A percentile compares a stretch with the other conserved stretches of the same genome.
These are phyloP conservation scores for Trachythela sp. DNA, from an alignment of 64 coral and sea anemone genomes.

Conservation along the genomic window DNA sequence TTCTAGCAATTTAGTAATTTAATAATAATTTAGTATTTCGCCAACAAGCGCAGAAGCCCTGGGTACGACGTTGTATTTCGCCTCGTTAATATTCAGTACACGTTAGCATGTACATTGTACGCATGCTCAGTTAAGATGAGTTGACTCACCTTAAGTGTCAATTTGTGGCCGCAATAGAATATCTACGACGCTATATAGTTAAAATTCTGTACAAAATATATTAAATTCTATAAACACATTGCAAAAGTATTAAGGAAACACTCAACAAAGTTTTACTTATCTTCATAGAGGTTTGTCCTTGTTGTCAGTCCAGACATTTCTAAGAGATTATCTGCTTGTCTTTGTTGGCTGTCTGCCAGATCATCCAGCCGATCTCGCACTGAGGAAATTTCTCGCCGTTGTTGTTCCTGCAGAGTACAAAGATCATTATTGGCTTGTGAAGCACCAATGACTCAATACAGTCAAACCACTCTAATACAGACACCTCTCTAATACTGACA, in stretches of 20 bases:
- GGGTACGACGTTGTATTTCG: no score
- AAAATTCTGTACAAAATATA: not conserved
- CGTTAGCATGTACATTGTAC: no score
- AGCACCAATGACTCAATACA: no score
- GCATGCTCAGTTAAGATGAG: no score
- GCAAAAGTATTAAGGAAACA: not conserved
- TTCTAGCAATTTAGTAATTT: no score
- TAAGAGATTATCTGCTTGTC: not conserved
- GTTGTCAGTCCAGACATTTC: not conserved
- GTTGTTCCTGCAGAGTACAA: not conserved
- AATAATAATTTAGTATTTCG: no score
- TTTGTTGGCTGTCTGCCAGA: not conserved
- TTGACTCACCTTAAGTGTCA: no score
- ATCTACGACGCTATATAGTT: no score
- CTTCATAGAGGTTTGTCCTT: not conserved
- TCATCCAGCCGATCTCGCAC: not conserved
- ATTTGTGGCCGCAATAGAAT: no score
- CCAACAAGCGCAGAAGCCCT: no score
- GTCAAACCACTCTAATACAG: not conserved
- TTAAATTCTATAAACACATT: not conserved
- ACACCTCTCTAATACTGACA: no score
- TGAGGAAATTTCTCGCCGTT: not conserved
- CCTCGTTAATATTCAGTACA: no score
- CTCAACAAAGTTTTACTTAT: not conserved
- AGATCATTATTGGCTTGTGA: not conserved